These are phyloP conservation scores for Valencia hispanica DNA, from an alignment of 2,797 vertebrate species.

Conservation along the genomic window DNA sequence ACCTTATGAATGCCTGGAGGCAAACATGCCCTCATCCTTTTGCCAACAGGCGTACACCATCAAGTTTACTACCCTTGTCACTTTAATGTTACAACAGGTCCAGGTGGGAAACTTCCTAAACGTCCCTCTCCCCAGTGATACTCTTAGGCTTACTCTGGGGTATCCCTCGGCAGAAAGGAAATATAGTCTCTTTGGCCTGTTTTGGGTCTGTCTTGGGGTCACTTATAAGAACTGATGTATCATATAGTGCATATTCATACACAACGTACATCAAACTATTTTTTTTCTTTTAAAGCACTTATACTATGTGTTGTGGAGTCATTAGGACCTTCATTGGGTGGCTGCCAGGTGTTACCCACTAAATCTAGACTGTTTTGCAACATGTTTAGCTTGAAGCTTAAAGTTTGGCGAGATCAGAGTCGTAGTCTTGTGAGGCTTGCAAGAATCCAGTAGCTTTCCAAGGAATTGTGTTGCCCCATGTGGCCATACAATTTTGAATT, in stretches of 20 bases:
- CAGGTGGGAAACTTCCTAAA: too few species aligned
- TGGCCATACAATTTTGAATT: background rate
- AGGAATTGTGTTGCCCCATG: conserved; percentile 13
- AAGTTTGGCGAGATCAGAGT: background rate
- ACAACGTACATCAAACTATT: background rate
- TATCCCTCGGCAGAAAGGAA: background rate
- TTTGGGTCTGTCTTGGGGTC: background rate
- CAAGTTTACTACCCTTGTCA: background rate
- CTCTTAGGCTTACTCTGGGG: background rate
- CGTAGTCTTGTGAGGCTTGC: background rate
- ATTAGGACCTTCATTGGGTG: background rate
- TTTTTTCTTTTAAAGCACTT: background rate
- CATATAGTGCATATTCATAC: background rate
- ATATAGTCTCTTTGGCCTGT: background rate
- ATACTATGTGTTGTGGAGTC: background rate
- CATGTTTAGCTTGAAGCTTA: background rate
- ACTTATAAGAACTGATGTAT: background rate
- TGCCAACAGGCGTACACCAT: background rate
- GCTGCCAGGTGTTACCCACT: background rate
- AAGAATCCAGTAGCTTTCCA: background rate
- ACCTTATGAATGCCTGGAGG: background rate
- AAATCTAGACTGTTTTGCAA: background rate
- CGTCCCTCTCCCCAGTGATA: background rate
- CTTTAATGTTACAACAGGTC: background rate
- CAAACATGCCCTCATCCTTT: background rate